phyloP scores from a whole-genome alignment of 2,113 vertebrate species.

The Myiopsitta monachus region DNA sequence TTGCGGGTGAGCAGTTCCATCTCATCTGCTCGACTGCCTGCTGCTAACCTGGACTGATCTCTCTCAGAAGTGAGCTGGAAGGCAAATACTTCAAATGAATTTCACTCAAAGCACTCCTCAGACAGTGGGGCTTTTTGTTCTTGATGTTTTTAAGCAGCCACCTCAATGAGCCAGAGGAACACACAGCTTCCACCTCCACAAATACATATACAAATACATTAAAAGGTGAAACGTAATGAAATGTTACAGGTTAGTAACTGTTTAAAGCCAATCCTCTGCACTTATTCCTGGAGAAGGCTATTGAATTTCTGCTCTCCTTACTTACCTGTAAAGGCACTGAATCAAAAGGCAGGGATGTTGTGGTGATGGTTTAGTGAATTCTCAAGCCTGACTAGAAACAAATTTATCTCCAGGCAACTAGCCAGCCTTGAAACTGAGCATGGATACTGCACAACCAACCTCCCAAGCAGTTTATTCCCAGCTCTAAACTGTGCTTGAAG shows the following conservation, averaged over 20 bases:
- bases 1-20: background rate
- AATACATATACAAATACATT: background rate
- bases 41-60: background rate
- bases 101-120: background rate
- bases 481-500: background rate
- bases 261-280: background rate
- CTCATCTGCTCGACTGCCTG: background rate
- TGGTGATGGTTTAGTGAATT: background rate
- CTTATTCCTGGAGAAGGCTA: background rate
- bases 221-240: background rate
- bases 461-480: background rate
- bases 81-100: background rate
- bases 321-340: background rate
- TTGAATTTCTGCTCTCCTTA: background rate
- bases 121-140: background rate
- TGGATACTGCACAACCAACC: background rate
- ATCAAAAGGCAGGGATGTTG: background rate
- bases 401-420: constrained; percentile 22
- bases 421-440: background rate
- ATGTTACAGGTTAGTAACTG: background rate
- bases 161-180: background rate
- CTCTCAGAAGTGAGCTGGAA: background rate
- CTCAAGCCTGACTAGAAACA: background rate
- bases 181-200: background rate
- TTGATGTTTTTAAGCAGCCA: background rate